phyloP scores from a whole-genome alignment of 2,113 vertebrate genomes.

The Balaeniceps rex region DNA sequence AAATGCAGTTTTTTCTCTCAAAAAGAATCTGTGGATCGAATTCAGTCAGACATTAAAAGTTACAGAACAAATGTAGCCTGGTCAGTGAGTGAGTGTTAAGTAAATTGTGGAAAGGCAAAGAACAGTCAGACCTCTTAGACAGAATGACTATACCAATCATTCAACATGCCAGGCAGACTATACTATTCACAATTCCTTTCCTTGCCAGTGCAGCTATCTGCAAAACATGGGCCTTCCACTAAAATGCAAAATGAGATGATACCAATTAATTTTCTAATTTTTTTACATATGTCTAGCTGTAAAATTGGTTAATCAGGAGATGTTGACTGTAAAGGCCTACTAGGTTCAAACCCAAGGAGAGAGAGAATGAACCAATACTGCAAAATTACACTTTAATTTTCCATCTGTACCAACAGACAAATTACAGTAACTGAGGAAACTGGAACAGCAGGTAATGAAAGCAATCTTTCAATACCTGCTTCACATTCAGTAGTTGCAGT shows the following conservation, averaged over 20 bases:
- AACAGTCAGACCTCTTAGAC: neutral
- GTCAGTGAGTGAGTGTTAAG: neutral
- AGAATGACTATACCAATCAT: neutral
- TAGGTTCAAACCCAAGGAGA: neutral
- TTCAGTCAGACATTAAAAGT: neutral
- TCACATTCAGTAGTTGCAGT: neutral
- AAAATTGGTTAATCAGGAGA: neutral
- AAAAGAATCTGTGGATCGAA: neutral
- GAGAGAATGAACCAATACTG: neutral
- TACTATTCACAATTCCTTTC: neutral
- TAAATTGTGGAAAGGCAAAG: neutral
- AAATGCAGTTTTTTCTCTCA: neutral
- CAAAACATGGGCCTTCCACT: neutral
- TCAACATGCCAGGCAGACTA: neutral
- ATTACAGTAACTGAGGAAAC: neutral
- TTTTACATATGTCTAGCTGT: neutral
- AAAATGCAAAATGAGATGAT: neutral
- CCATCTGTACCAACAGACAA: neutral
- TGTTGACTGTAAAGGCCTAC: neutral
- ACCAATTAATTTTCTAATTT: neutral
- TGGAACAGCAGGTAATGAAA: constrained; percentile 30
- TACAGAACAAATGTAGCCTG: neutral
- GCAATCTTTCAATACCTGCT: constrained; percentile 9
- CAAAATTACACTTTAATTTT: constrained; percentile 30
- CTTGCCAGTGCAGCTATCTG: neutral